Conservation (phyloP, 37 sponge, comb jelly and placozoan species). For the Haliclona indistincta region DNA sequence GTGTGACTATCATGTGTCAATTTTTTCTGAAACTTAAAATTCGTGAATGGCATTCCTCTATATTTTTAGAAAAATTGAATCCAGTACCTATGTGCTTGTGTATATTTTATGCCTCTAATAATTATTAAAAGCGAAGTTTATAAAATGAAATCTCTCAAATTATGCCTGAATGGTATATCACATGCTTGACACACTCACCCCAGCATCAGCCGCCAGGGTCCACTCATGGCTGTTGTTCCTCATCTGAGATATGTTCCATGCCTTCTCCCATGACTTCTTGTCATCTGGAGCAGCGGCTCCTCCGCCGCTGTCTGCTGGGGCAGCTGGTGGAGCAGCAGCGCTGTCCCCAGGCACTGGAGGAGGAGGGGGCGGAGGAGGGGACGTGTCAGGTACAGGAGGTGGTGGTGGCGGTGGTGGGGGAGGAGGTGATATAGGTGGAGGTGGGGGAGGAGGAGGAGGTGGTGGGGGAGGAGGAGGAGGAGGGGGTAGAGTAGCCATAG, state of each 20-base stretch:
- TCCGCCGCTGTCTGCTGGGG: not conserved
- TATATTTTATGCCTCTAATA: no score
- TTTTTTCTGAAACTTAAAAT: no score
- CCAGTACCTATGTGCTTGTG: no score
- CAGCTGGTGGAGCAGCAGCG: conserved; percentile 44
- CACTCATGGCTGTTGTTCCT: conserved; percentile 42
- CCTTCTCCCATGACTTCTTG: conserved; percentile 71
- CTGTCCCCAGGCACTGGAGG: not conserved
- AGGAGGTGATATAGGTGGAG: no score
- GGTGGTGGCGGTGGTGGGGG: conserved; percentile 72
- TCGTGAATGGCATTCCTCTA: no score
- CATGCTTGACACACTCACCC: no score
- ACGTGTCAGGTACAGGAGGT: conserved; percentile 31
- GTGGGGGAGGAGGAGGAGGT: conserved; percentile 39
- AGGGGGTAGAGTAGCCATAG: conserved; percentile 63
- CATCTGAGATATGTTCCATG: conserved; percentile 73
- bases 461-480: conserved; percentile 50
- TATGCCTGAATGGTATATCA: no score
- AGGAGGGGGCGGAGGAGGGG: conserved; percentile 40
- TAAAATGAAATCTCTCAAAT: no score
- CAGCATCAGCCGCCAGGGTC: conserved; percentile 86
- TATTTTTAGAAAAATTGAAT: no score
- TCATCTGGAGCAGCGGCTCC: not conserved
- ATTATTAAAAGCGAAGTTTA: no score
- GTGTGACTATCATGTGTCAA: no score